These are phyloP conservation scores for Astreopora myriophthalma DNA, from an alignment of 64 coral and sea anemone species.

Conservation along the genomic window DNA sequence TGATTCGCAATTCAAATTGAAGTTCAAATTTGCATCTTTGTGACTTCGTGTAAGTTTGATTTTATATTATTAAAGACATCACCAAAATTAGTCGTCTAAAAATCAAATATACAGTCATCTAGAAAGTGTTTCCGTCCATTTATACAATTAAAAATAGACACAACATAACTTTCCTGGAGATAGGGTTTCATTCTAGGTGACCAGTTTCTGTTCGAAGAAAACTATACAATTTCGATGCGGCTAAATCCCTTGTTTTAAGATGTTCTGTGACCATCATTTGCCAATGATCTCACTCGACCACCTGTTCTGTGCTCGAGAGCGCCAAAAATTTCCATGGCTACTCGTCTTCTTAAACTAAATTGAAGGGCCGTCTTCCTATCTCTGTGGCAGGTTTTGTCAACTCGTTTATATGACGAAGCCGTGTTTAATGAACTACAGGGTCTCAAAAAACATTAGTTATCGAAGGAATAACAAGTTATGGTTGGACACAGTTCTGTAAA, in stretches of 20 bases:
- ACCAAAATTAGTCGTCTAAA: neutral
- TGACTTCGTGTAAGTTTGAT: neutral
- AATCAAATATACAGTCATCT: neutral
- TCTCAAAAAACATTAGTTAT: conserved; percentile 5
- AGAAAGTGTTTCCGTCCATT: neutral
- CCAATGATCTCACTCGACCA: conserved; percentile 17
- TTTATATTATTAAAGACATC: neutral
- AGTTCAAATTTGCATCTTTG: neutral
- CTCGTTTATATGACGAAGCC: neutral
- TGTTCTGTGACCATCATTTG: neutral
- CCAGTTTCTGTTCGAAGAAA: neutral
- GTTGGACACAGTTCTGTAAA: conserved; percentile 17
- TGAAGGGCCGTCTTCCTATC: neutral
- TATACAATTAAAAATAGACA: neutral
- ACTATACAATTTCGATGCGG: neutral
- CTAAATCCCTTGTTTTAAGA: neutral
- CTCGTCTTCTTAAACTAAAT: neutral
- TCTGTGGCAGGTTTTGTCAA: conserved; percentile 13
- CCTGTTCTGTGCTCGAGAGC: neutral
- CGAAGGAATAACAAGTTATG: conserved; percentile 17
- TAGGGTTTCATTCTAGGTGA: neutral
- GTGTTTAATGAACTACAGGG: conserved; percentile 30
- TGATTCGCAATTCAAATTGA: neutral
- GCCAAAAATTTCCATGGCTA: conserved; percentile 14
- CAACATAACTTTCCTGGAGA: neutral